These are phyloP conservation scores for Helicorthomorpha holstii DNA, from an alignment of 1,140 invertebrate genomes.

Conservation along the genomic window DNA sequence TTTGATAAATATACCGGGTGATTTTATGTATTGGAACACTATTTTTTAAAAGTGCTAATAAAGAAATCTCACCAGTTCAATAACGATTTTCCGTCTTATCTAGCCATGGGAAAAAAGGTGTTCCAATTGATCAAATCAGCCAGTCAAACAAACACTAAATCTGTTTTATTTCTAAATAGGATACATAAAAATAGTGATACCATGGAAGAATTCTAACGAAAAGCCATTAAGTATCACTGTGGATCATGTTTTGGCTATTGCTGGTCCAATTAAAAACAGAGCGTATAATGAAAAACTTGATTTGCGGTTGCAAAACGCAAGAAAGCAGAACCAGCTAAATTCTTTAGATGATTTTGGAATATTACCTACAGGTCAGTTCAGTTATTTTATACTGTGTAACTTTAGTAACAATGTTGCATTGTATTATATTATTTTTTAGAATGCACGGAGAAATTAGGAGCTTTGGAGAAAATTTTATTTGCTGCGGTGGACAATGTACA, in stretches of 20 bases:
- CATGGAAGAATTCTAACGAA: slow-evolving; percentile 52
- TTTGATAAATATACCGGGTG: neutral
- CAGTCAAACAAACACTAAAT: neutral
- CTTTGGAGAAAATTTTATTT: slow-evolving; percentile 51
- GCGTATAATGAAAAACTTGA: slow-evolving; percentile 55
- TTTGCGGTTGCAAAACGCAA: slow-evolving; percentile 46
- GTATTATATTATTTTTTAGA: neutral
- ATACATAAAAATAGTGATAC: slow-evolving; percentile 53
- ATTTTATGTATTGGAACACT: no score
- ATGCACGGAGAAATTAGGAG: slow-evolving; percentile 17
- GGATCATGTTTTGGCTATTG: slow-evolving; percentile 56
- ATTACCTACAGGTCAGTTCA: neutral
- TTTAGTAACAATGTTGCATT: no score
- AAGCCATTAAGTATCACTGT: slow-evolving; percentile 47
- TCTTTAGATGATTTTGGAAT: slow-evolving; percentile 25
- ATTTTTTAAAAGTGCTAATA: no score
- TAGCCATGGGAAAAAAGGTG: no score
- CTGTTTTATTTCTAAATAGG: slow-evolving; percentile 14
- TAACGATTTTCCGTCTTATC: no score
- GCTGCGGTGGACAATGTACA: slow-evolving; percentile 64
- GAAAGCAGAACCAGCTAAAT: slow-evolving; percentile 45
- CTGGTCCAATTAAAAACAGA: slow-evolving; percentile 47
- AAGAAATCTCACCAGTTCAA: no score
- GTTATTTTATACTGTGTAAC: no score
- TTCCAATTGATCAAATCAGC: no score